Base-by-base conservation (phyloP, 37 sponge, comb jelly and placozoan species). In the Halisarca cf. caerulea region DNA sequence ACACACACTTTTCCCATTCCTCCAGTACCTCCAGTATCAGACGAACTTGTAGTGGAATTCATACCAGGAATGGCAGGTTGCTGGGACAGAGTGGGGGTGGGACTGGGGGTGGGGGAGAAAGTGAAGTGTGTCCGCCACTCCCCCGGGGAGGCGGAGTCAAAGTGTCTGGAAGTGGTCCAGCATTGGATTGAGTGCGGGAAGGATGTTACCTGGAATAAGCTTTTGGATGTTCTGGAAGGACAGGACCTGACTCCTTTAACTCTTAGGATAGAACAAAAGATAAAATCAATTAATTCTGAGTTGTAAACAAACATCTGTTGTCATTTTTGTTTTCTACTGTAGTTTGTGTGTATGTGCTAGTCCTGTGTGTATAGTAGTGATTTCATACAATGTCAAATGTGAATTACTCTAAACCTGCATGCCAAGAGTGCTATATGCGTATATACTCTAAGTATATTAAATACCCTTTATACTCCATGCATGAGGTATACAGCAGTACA, bases 1-100 rank as follows among this genome's bases (percentile, higher is more conserved):
- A 14, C 6, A 6, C 11, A 6, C 11, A 6, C 11, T 6, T 47
- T 47, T 11, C 11, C 51, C 51, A 3, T 34, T 27, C 30, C 14
- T 68, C 17, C 69, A 68, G 69, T 68, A 34, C 69, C 69, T 30
- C 35, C 30, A 34, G 69, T 68, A 34, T 32, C 69, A 28, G 7
- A 28, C 30, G 35, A 68, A 27, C 30, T 34, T 18, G 7, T 68
- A 30, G 35, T 68, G 69, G 35, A 6, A 34, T 68, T 68, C 69
- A 17, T 68, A 34, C 34, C 69, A 1, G 7, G 35, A 30, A 68
- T 68, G 69, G 69, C 69, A 32, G 69, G 33, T 34, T 34, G 69
- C 33, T 68, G 69, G 69, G 69, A 68, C 69, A 68, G 69, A 68
- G 15, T 68, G 32, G 69, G 69, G 35, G 69, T 68, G 14, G 69